A percentile compares a stretch with the other conserved stretches of the same genome.
These are phyloP conservation scores for Herminia tarsipennalis DNA, from an alignment of 2,888 invertebrate species.

Conservation along the genomic window DNA sequence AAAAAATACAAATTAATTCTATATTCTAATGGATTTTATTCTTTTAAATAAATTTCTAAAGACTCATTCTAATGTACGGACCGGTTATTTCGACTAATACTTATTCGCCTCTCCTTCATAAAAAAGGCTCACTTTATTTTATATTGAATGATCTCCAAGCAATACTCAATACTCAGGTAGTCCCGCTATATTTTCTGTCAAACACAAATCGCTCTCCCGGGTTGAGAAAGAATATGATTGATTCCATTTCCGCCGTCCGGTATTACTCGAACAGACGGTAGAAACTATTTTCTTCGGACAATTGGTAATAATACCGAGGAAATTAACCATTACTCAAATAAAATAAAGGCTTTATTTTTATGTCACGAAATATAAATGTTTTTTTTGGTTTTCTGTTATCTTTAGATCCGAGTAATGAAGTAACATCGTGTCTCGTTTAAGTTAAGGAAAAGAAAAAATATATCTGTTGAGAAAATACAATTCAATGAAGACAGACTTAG, in stretches of 20 bases:
- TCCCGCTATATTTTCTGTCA: conserved; percentile 1
- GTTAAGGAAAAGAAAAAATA: no score
- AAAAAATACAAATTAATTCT: no score
- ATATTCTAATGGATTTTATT: no score
- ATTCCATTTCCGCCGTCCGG: conserved; percentile 50
- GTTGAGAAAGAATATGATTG: conserved; percentile 42
- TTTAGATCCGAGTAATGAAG: background rate
- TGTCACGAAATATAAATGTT: background rate
- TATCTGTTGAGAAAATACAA: no score
- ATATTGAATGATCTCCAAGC: background rate
- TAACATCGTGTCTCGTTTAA: background rate
- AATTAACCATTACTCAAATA: conserved; percentile 28
- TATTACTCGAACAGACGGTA: conserved; percentile 20
- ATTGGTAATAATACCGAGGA: conserved; percentile 29
- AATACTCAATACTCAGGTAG: background rate
- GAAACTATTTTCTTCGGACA: conserved; percentile 18
- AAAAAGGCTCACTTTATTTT: background rate
- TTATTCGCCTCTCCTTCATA: no score
- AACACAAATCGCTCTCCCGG: conserved; percentile 3
- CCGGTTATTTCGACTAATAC: no score
- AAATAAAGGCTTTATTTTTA: conserved; percentile 2
- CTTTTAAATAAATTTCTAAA: no score
- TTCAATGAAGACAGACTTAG: no score
- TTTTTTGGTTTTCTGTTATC: conserved; percentile 1
- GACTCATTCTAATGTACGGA: no score